Evolutionary conservation across 2,113 vertebrate species (phyloP).

Genomic region (Mirza zaza): DNA sequence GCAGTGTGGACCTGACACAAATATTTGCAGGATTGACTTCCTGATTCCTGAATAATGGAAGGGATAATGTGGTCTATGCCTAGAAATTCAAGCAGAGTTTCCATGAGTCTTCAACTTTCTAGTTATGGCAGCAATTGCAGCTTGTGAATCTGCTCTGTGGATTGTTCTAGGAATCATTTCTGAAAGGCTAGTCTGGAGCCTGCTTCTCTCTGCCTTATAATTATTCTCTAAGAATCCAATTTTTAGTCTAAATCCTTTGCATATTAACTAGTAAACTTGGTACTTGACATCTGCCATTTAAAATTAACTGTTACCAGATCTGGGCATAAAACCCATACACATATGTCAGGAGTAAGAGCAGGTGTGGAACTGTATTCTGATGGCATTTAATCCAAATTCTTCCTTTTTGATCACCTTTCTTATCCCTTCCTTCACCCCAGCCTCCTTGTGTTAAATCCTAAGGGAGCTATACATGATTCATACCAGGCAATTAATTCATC

Average conservation of each 20-base stretch:
- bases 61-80: not conserved
- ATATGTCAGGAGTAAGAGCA: not conserved
- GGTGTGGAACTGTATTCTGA: not conserved
- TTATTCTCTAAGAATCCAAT: not conserved
- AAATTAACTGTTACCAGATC: not conserved
- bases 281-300: not conserved
- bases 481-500: not conserved
- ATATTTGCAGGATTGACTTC: not conserved
- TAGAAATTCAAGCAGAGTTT: not conserved
- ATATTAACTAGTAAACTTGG: not conserved
- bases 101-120: not conserved
- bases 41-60: not conserved
- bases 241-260: not conserved
- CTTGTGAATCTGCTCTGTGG: not conserved
- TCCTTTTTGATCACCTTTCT: not conserved
- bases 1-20: not conserved
- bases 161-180: not conserved
- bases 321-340: not conserved
- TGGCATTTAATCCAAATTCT: not conserved
- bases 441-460: not conserved
- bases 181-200: not conserved
- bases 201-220: not conserved
- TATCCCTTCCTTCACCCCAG: not conserved
- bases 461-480: not conserved
- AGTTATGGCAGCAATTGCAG: not conserved